Evolutionary conservation across 2,888 invertebrate species (phyloP).

Genomic region (Parochlus steinenii): DNA sequence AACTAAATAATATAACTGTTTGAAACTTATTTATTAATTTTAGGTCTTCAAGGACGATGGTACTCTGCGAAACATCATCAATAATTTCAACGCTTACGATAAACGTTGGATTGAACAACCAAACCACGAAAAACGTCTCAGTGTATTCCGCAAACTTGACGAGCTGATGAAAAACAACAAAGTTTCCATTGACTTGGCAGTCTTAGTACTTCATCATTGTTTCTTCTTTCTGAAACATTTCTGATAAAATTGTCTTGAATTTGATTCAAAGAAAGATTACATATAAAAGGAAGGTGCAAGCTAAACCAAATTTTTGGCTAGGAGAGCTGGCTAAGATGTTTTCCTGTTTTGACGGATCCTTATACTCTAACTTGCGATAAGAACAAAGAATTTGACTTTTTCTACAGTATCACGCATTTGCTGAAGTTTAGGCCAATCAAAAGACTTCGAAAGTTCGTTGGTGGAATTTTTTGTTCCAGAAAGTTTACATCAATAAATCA

Average conservation of each 20-base stretch:
- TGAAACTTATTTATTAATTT: no score
- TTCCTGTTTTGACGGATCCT: constrained; percentile 55
- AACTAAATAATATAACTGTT: no score
- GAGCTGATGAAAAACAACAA: constrained; percentile 32
- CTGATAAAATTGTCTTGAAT: constrained; percentile 56
- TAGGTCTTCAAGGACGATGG: constrained; percentile 26
- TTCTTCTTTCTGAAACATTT: constrained; percentile 57
- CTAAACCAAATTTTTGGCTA: constrained; percentile 64
- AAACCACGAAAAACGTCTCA: constrained; percentile 67
- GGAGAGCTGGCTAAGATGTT: constrained; percentile 55
- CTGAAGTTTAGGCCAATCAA: constrained; percentile 73
- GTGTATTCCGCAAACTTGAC: constrained; percentile 56
- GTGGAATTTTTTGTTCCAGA: no score
- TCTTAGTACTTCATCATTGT: constrained; percentile 66
- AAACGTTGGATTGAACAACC: constrained; percentile 84
- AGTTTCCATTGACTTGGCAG: constrained; percentile 46
- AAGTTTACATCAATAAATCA: no score
- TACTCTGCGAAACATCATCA: constrained; percentile 36
- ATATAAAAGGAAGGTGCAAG: constrained; percentile 50
- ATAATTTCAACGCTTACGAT: constrained; percentile 74
- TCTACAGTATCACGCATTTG: constrained; percentile 78
- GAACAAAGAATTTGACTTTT: constrained; percentile 84
- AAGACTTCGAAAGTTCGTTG: constrained; percentile 61
- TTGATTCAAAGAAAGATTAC: constrained; percentile 56
- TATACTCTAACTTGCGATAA: constrained; percentile 45